Evolutionary conservation across 2,113 vertebrate genomes (phyloP), one percentile per base, ranked within the genome.

Genomic region (Vulpes ferrilata): DNA sequence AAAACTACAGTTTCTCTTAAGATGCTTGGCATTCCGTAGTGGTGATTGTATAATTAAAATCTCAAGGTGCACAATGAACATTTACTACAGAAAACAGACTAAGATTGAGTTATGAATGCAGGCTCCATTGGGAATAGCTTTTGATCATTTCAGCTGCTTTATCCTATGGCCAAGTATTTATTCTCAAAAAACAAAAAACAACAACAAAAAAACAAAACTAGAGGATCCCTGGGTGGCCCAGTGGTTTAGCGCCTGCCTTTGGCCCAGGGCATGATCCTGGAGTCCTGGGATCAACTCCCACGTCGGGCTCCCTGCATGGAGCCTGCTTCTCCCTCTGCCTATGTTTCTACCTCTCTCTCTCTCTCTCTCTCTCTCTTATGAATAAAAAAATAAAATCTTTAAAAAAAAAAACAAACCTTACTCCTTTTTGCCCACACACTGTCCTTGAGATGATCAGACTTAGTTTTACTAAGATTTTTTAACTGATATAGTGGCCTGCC

Each of bases 41-140:
- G 87, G 82, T 95, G 86, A 90, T 96, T 84, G 4, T 62, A 15
- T 35, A 93, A 88, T 82, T 98, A 98, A 93, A 97, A 97, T 93
- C 30, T 96, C 84, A 96, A 94, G 22, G 1, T 93, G 62, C 92
- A 71, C 90, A 79, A 60, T 90, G 79, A 90, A 20, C 51, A 93
- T 78, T 11, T 35, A 22, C 35, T 35, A 15, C 3, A 79, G 30
- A 97, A 97, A 96, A 91, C 67, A 97, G 83, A 65, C 55, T 11
- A 48, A 60, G 7, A 5, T 84, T 60, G 35, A 73, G 3, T 65
- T 62, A 2, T 65, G 67, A 95, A 69, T 35, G 4, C 79, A 23
- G 8, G 11, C 6, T 62, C 32, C 48, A 83, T 95, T 98, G 96
- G 85, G 96, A 98, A 97, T 87, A 79, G 71, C 71, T 59, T 97